phyloP scores from a whole-genome alignment of 1,140 invertebrate species.

The Dinothrombium tinctorium region DNA sequence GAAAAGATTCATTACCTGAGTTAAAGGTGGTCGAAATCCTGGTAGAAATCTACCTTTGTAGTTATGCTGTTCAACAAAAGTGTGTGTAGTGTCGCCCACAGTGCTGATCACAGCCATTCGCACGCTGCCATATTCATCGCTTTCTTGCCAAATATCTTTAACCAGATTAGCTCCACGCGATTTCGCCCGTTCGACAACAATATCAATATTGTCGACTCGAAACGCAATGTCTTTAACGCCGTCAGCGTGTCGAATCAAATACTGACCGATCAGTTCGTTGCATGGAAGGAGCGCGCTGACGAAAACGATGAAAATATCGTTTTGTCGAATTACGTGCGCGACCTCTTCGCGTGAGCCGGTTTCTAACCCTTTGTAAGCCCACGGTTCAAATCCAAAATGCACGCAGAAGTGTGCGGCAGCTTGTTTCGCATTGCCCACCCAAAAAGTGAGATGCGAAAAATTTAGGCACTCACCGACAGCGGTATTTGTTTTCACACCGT shows the following conservation, averaged over 20 bases:
- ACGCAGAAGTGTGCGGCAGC: conserved; percentile 78
- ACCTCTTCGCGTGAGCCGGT: conserved; percentile 65
- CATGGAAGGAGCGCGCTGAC: too few species aligned
- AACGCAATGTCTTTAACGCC: conserved; percentile 92
- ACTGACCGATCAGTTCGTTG: conserved; percentile 49
- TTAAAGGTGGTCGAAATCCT: conserved; percentile 34
- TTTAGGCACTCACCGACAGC: background rate
- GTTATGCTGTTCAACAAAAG: conserved; percentile 61
- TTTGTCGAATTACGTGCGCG: conserved; percentile 72
- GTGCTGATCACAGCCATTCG: conserved; percentile 67
- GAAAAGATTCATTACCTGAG: conserved; percentile 26
- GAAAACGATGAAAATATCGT: conserved; percentile 82
- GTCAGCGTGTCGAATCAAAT: conserved; percentile 55
- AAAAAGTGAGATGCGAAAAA: conserved; percentile 54
- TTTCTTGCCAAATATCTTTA: conserved; percentile 6
- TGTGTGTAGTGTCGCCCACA: conserved; percentile 93
- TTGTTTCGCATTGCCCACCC: conserved; percentile 94
- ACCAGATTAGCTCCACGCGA: background rate
- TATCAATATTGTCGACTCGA: conserved; percentile 73
- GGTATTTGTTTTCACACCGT: background rate
- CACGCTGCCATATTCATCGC: conserved; percentile 24
- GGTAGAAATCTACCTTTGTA: conserved; percentile 73
- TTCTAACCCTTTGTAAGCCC: conserved; percentile 81
- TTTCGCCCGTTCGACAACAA: background rate
- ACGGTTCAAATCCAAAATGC: conserved; percentile 71